Evolutionary conservation across 1,140 invertebrate species (phyloP).

Genomic region (Drosophila takahashii): DNA sequence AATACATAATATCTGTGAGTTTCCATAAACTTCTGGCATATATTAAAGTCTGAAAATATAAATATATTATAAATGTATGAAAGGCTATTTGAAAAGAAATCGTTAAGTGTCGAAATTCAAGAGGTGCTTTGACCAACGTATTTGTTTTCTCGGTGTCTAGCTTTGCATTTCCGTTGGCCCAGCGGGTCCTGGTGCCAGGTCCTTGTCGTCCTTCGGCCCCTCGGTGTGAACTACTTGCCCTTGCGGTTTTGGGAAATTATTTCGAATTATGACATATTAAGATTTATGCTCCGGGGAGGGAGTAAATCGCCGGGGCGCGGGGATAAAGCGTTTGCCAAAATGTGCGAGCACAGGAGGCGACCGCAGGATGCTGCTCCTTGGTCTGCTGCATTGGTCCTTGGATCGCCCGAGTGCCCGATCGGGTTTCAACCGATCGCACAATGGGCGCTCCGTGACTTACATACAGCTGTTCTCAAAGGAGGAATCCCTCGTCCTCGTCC

Average conservation of each 20-base stretch:
- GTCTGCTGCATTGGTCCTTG: no score
- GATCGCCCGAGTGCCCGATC: slow-evolving; percentile 32
- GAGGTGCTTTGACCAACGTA: slow-evolving; percentile 1
- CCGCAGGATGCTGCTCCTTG: slow-evolving; percentile 53
- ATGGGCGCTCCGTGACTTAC: slow-evolving; percentile 67
- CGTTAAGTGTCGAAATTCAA: no score
- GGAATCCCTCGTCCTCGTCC: background rate
- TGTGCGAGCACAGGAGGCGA: slow-evolving; percentile 46
- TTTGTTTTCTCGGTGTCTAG: background rate
- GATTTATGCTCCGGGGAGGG: slow-evolving; percentile 59
- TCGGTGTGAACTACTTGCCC: slow-evolving; percentile 63
- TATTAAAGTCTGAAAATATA: background rate
- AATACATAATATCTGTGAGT: no score
- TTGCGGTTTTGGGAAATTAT: slow-evolving; percentile 63
- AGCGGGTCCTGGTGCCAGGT: slow-evolving; percentile 46
- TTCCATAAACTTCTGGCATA: no score
- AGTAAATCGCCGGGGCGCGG: slow-evolving; percentile 1
- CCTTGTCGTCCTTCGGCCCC: slow-evolving; percentile 19
- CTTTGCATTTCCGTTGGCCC: slow-evolving; percentile 33
- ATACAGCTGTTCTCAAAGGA: slow-evolving; percentile 65
- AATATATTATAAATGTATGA: no score
- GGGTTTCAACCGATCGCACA: slow-evolving; percentile 60
- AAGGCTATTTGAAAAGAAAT: background rate
- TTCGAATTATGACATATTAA: slow-evolving; percentile 82
- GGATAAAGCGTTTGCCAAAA: slow-evolving; percentile 51